Percentiles rank a stretch among this genome's conserved stretches.
Evolutionary conservation across 2,888 invertebrate species (phyloP).

Genomic region (Epinotia demarniana): DNA sequence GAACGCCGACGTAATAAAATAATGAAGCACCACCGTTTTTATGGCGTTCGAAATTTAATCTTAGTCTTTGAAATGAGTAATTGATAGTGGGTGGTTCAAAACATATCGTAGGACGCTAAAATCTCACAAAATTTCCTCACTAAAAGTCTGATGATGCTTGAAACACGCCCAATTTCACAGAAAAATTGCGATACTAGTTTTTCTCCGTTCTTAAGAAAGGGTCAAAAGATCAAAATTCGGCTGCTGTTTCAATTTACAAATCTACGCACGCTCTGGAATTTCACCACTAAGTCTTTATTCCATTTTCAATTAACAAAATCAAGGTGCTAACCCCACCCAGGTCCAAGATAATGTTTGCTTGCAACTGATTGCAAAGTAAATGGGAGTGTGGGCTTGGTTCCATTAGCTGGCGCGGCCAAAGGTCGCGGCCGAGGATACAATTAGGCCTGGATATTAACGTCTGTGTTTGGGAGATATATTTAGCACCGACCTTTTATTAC

Average conservation of each 20-base stretch:
- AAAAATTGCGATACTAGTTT: background rate
- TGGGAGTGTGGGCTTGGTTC: constrained; percentile 44
- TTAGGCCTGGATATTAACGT: constrained; percentile 27
- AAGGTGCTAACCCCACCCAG: constrained; percentile 33
- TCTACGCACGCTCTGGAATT: background rate
- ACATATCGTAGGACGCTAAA: constrained; percentile 4
- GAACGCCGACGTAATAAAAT: constrained; percentile 2
- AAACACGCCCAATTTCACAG: background rate
- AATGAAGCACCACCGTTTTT: constrained; percentile 1
- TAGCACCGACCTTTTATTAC: background rate
- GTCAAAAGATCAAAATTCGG: no score
- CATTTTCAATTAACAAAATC: constrained; percentile 37
- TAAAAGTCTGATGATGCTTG: background rate
- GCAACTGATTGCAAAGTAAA: constrained; percentile 43
- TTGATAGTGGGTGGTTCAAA: constrained; percentile 17
- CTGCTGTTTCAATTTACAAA: background rate
- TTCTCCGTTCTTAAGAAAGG: no score
- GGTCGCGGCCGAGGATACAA: constrained; percentile 39
- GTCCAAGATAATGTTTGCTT: constrained; percentile 38
- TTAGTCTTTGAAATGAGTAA: constrained; percentile 21
- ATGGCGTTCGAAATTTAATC: background rate
- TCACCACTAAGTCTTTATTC: background rate
- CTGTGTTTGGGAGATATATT: constrained; percentile 10
- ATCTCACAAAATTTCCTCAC: background rate
- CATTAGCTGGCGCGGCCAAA: constrained; percentile 41